Percentiles rank a stretch among this genome's conserved stretches.
These are phyloP conservation scores for Marisa cornuarietis DNA, from an alignment of 1,140 invertebrate species.

Conservation along the genomic window DNA sequence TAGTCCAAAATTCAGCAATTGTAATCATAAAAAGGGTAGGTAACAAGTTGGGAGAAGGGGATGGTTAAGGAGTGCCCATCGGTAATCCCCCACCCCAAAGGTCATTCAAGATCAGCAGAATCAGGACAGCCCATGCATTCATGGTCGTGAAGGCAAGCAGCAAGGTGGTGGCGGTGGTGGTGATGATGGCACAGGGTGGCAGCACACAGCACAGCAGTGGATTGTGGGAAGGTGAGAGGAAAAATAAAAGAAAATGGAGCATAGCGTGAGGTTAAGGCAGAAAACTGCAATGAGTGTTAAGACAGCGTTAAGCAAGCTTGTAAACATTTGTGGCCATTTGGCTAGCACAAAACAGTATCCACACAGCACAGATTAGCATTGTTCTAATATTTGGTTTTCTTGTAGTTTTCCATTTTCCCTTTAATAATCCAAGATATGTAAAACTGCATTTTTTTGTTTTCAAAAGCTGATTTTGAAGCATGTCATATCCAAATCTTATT, in stretches of 20 bases:
- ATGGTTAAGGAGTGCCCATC: background rate
- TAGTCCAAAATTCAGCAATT: background rate
- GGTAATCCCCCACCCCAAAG: background rate
- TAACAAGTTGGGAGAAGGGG: background rate
- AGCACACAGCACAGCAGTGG: background rate
- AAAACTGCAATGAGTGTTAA: background rate
- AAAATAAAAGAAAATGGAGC: slow-evolving; percentile 6
- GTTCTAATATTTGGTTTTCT: too few species aligned
- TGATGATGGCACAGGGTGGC: background rate
- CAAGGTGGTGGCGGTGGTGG: background rate
- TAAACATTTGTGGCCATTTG: too few species aligned
- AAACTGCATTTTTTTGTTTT: too few species aligned
- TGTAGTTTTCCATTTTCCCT: too few species aligned
- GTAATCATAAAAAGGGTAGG: background rate
- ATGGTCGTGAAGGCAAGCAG: background rate
- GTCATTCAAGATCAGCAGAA: background rate
- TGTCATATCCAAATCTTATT: too few species aligned
- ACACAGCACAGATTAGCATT: too few species aligned
- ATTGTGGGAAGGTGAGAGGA: background rate
- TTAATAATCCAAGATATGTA: too few species aligned
- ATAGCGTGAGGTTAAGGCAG: background rate
- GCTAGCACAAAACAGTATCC: too few species aligned
- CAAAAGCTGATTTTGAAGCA: too few species aligned
- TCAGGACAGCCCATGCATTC: background rate
- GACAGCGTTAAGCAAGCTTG: background rate